Evolutionary conservation across 2,113 vertebrate genomes (phyloP).

Genomic region (Ochotona princeps): DNA sequence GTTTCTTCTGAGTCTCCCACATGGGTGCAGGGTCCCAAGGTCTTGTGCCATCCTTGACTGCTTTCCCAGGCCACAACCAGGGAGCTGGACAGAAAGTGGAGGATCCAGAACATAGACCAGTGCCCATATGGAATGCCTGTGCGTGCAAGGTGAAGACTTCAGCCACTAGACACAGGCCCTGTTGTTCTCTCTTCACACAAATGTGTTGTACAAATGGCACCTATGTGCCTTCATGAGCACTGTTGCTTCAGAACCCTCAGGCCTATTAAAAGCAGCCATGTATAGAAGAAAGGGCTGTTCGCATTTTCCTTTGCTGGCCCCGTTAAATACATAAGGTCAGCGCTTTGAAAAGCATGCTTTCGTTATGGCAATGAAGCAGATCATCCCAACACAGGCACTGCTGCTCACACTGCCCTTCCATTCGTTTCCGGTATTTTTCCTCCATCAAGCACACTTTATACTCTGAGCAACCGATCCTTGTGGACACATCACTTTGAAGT

Average conservation of each 20-base stretch:
- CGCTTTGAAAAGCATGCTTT: neutral
- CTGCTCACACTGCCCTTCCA: neutral
- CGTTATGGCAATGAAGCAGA: neutral
- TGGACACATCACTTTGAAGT: constrained; percentile 31
- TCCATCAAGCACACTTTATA: constrained; percentile 20
- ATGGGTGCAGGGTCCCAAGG: no score
- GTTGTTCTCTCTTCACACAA: neutral
- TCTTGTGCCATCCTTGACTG: no score
- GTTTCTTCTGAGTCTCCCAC: no score
- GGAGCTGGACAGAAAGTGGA: no score
- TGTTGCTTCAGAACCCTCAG: neutral
- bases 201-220: neutral
- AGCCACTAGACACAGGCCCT: no score
- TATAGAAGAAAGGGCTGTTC: neutral
- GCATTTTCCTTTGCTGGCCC: neutral
- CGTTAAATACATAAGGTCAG: no score
- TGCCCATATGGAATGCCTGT: no score
- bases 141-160: no score
- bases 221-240: no score
- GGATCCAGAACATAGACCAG: no score
- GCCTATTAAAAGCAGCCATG: neutral
- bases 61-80: no score
- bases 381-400: fast-evolving
- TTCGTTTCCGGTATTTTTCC: neutral
- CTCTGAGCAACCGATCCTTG: constrained; percentile 34